Percentiles rank a stretch among this genome's conserved stretches.
phyloP scores from a whole-genome alignment of 2,888 invertebrate species.

The Ormia ochracea region DNA sequence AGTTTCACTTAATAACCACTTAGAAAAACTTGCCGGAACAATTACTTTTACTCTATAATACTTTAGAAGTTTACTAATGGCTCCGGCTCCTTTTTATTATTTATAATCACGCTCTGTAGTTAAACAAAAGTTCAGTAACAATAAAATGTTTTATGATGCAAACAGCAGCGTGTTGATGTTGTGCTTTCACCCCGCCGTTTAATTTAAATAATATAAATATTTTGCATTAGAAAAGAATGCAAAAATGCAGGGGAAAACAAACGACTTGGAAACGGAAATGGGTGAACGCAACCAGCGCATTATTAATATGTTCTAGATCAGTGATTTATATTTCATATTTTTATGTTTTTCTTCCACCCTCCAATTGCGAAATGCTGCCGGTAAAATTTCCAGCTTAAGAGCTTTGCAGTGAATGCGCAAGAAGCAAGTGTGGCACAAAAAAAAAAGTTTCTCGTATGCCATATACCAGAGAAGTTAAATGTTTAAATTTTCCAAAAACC shows the following conservation, averaged over 20 bases:
- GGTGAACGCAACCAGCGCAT: constrained; percentile 46
- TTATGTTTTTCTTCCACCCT: neutral
- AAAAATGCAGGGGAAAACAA: neutral
- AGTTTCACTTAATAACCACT: constrained; percentile 1
- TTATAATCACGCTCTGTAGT: neutral
- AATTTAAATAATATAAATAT: neutral
- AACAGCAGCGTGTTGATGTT: neutral
- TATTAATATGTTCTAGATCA: constrained; percentile 60
- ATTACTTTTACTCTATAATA: neutral
- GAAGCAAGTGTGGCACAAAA: neutral
- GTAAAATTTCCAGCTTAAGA: neutral
- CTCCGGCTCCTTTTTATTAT: constrained; percentile 3
- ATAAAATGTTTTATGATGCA: neutral
- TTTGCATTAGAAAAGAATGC: constrained; percentile 26
- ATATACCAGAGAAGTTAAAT: no score
- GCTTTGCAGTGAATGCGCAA: neutral
- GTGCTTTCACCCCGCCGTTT: neutral
- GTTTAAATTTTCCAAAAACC: no score
- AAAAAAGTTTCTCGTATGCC: neutral
- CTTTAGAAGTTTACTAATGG: neutral
- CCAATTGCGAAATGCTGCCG: constrained; percentile 1
- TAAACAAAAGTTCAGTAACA: neutral
- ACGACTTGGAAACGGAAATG: constrained; percentile 43
- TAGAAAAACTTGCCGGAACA: constrained; percentile 8
- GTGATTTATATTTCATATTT: constrained; percentile 28